Evolutionary conservation across 2,113 vertebrate species (phyloP).

Genomic region (Sceloporus tristichus): DNA sequence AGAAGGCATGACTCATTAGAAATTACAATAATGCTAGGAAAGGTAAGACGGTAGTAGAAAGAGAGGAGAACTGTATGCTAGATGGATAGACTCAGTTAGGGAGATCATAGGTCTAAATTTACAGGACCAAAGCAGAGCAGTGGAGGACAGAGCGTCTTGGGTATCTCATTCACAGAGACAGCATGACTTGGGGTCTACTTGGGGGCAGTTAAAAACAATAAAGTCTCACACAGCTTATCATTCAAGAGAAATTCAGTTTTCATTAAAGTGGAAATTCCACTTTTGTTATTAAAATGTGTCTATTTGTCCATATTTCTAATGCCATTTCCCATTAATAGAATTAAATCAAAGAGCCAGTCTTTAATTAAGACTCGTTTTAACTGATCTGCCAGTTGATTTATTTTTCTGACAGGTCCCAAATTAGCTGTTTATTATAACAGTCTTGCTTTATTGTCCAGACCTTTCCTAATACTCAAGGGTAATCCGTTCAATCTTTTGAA

Average conservation of each 20-base stretch:
- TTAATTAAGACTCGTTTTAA: slow-evolving; percentile 64
- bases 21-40: no score
- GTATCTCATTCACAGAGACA: no score
- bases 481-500: slow-evolving; percentile 60
- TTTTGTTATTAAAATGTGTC: slow-evolving; percentile 66
- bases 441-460: slow-evolving; percentile 68
- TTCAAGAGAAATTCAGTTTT: slow-evolving; percentile 44
- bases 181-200: no score
- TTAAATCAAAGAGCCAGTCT: slow-evolving; percentile 60
- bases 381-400: slow-evolving; percentile 67
- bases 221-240: not conserved
- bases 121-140: no score
- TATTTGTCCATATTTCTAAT: slow-evolving; percentile 40
- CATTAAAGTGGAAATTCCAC: slow-evolving; percentile 41
- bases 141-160: no score
- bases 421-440: slow-evolving; percentile 71
- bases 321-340: slow-evolving; percentile 55
- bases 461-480: slow-evolving; percentile 58
- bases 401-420: slow-evolving; percentile 54
- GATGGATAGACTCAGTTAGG: no score
- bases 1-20: no score
- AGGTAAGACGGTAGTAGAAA: no score
- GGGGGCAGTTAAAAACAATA: no score
- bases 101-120: no score
- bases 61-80: no score